Evolutionary conservation across 2,888 invertebrate genomes (phyloP), one percentile per base, ranked within the genome.

Genomic region (Rhogogaster chlorosoma): DNA sequence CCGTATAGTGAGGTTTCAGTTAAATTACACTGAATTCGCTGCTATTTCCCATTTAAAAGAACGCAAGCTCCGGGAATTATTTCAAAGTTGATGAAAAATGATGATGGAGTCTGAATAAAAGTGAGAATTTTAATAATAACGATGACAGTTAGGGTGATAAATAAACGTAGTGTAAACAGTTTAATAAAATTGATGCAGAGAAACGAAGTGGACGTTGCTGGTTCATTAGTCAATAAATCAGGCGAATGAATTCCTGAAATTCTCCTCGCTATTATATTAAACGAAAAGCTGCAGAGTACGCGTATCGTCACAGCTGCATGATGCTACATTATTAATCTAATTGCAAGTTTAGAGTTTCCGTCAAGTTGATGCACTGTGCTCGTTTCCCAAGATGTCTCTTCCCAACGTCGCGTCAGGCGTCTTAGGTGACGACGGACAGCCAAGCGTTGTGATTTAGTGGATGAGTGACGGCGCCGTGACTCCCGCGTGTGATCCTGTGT

Each of bases 391-490:
- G 77, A 77, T 32, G 77, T 77, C 77, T 49, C 53, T 77, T 3
- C 18, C 26, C 49, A 22, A 53, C 32, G 32, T 77, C 38, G 32
- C 32, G 32, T 77, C 38, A 80, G 32, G 29, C 38, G 36, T 80
- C 38, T 61, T 57, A 80, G 61, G 80, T 80, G 80, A 80, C 80
- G 80, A 80, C 80, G 61, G 80, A 80, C 80, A 42, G 38, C 5
- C 15, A 77, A 49, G 22, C 57, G 57, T 80, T 18, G 80, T 80
- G 80, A 80, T 80, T 80, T 80, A 80, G 80, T 80, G 80, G 80
- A 38, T 49, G 57, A 80, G 61, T 80, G 57, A 80, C 57, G 61
- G 80, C 57, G 80, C 61, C 57, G 36, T 38, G 49, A 53, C 36
- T 77, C 77, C 77, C 49, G 77, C n/a, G 49, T 77, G 49, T 77